phyloP scores from a whole-genome alignment of 2,888 invertebrate species.

The Conus canariensis region DNA sequence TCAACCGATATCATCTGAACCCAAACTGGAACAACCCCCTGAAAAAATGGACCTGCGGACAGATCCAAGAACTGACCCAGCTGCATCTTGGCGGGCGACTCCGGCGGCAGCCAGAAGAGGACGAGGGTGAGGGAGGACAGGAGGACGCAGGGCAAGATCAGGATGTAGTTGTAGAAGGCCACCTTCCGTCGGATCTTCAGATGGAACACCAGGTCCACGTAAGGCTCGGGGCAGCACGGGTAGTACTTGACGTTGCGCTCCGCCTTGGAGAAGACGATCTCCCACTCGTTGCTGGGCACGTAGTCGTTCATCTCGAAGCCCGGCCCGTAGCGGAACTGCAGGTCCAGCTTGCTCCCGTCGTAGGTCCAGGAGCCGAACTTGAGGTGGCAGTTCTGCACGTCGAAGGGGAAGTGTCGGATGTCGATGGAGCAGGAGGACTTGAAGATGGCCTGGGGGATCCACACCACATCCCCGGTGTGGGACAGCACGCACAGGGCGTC shows the following conservation, averaged over 20 bases:
- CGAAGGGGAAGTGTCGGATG: conserved; percentile 78
- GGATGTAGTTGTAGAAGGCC: conserved; percentile 78
- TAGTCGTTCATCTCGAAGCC: conserved; percentile 75
- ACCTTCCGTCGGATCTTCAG: conserved; percentile 70
- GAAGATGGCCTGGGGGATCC: conserved; percentile 77
- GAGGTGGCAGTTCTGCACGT: conserved; percentile 76
- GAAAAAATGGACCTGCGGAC: no score
- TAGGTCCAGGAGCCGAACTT: conserved; percentile 79
- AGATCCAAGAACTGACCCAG: conserved; percentile 66
- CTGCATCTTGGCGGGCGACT: conserved; percentile 79
- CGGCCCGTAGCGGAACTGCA: conserved; percentile 57
- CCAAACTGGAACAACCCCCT: no score
- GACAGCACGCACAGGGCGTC: conserved; percentile 77
- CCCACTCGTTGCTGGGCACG: conserved; percentile 78
- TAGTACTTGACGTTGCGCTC: conserved; percentile 73
- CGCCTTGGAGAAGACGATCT: conserved; percentile 72
- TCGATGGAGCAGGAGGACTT: conserved; percentile 78
- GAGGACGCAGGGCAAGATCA: conserved; percentile 79
- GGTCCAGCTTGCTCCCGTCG: conserved; percentile 75
- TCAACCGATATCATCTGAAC: no score
- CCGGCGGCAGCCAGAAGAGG: conserved; percentile 79
- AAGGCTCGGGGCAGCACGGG: conserved; percentile 76
- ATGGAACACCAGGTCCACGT: conserved; percentile 77
- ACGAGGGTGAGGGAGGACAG: conserved; percentile 78
- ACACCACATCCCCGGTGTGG: conserved; percentile 72